Base-by-base conservation (phyloP, 2,113 vertebrate genomes). In the Hippotragus niger region DNA sequence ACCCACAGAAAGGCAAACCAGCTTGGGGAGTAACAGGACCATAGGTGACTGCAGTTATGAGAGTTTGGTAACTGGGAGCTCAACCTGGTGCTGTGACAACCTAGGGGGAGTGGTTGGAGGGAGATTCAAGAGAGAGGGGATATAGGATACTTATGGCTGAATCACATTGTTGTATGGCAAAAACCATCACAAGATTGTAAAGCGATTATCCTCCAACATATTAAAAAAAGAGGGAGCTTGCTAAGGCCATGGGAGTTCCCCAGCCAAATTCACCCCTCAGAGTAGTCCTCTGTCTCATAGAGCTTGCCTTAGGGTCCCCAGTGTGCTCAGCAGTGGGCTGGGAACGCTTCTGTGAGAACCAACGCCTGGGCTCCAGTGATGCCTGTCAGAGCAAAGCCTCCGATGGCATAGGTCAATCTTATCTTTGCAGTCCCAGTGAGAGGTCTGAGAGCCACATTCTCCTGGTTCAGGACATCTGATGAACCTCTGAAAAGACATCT, bases 171-270 rank as follows among this genome's bases (percentile, higher is more conserved):
- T 21, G 17, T 71, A 23, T 36, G 71, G 36, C 71, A 25, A 43
- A 43, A 74, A 7, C 71, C 71, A 74, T 25, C 71, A 40, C 36
- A 25, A 74, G 36, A 43, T 14, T 74, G 21, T 74, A 43, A 74
- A 74, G 11, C 71, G 43, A 74, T 74, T 74, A 74, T 43, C 21
- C 11, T 74, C 21, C 71, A 74, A 74, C 2, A 23, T 71, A 71
- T 74, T 43, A 13, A 74, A 74, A 40, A 74, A 12, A 36, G 36
- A 13, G 5, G 25, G 62, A 84, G 40, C 16, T 21, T 36, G 21
- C 16, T 12, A 33, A 83, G n/a, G n/a, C 21, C 4, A 0, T 21
- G 12, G n/a, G 27, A 21, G 27, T 14, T 14, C 12, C 21, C 1
- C 0, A 87, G 74, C 11, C 91, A 40, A 55, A 52, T 23, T 21